Base-by-base conservation (phyloP, 2,888 invertebrate species). In the Cerceris rybyensis region DNA sequence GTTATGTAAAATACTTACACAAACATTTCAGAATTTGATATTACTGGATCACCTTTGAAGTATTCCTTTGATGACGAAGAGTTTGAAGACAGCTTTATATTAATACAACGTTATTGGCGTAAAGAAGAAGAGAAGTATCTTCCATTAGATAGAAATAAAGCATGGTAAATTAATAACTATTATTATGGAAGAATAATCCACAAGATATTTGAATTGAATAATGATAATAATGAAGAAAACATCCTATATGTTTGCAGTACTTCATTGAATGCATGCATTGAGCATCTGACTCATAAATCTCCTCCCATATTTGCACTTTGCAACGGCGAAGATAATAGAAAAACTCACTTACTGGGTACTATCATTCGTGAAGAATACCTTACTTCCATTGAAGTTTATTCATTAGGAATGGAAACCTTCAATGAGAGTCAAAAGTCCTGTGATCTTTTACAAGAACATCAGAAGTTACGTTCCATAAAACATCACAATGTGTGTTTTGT, bases 31-130 rank as follows among this genome's bases (percentile, higher is more conserved):
- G 83, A 59, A 55, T 67, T 74, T 17, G 88, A 90, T 42, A 55
- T 88, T 7, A 90, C 88, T 17, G 90, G 90, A 14, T 88, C 87
- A 13, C 90, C 90, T 28, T 64, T 90, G 63, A 59, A 82, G 16
- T 88, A 86, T 66, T 86, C 89, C 0, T 90, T 89, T 43, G 78
- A 61, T 0, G 84, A 84, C 7, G 83, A 75, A 28, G 72, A 78
- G 17, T 82, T 88, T 11, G 83, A 88, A 6, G 81, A 88, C 16
- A 86, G 83, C 0, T 68, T 85, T 14, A 28, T 82, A 2, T 39
- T 70, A 6, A 9, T 64, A 1, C 84, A 75, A 39, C 78, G 75
- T 13, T 84, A 85, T 80, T 90, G 88, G 88, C 64, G 54, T 6
- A 86, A 78, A 65, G 76, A 78, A 6, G 90, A 89, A 59, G 89